Evolutionary conservation across 2,888 invertebrate genomes (phyloP).

Genomic region (Beris chalybata): DNA sequence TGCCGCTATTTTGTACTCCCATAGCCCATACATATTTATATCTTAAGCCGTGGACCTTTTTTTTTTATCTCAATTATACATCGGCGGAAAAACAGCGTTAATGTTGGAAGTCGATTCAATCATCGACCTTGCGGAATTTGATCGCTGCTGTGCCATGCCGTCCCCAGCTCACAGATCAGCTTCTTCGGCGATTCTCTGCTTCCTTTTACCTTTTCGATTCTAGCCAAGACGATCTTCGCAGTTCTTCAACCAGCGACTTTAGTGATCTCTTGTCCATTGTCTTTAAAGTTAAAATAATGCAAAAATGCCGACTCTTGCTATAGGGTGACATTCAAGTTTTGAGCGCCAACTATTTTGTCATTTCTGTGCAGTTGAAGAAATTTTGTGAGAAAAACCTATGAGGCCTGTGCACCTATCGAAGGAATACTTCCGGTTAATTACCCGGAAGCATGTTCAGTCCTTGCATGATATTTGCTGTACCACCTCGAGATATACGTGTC

Average conservation of each 20-base stretch:
- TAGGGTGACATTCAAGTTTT: conserved; percentile 26
- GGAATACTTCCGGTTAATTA: too few relatives aligned
- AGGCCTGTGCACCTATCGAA: too few relatives aligned
- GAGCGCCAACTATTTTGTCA: conserved; percentile 26
- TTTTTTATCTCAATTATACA: conserved; percentile 45
- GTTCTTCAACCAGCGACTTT: conserved; percentile 16
- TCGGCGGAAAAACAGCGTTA: conserved; percentile 40
- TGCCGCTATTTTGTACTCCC: conserved; percentile 5
- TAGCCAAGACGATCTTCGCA: too few relatives aligned
- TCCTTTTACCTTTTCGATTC: conserved; percentile 2
- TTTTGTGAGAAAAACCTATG: too few relatives aligned
- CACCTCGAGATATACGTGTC: too few relatives aligned
- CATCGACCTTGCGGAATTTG: conserved; percentile 45
- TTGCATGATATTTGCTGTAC: too few relatives aligned
- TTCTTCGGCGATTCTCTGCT: not conserved
- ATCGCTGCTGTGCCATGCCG: conserved; percentile 31
- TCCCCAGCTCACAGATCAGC: not conserved
- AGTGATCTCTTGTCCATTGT: conserved; percentile 34
- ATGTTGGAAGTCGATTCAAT: conserved; percentile 39
- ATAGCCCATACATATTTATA: conserved; percentile 43
- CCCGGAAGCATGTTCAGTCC: too few relatives aligned
- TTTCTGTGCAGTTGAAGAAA: too few relatives aligned
- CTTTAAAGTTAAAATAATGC: conserved; percentile 42
- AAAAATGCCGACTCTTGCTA: conserved; percentile 43
- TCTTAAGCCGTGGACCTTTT: conserved; percentile 41